phyloP scores from a whole-genome alignment of 2,888 invertebrate genomes.

The Cactoblastis cactorum region DNA sequence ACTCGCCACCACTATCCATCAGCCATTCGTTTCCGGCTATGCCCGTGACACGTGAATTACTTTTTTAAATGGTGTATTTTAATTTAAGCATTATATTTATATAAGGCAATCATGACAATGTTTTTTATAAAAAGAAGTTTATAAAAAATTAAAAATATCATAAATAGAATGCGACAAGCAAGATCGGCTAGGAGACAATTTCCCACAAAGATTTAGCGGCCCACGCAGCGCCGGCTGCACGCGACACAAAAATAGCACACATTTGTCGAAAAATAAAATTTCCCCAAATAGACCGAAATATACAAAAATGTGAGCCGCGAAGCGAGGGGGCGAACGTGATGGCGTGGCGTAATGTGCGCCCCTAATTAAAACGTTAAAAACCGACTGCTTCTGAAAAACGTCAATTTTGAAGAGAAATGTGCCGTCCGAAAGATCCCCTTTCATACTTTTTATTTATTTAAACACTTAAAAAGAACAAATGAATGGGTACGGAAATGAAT shows the following conservation, averaged over 20 bases:
- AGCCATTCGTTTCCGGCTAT: conserved; percentile 62
- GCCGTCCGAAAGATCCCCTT: conserved; percentile 70
- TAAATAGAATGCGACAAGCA: conserved; percentile 32
- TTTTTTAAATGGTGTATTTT: conserved; percentile 42
- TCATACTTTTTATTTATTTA: conserved; percentile 72
- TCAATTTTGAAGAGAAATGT: conserved; percentile 78
- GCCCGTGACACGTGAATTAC: conserved; percentile 54
- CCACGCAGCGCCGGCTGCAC: conserved; percentile 71
- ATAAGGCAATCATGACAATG: no score
- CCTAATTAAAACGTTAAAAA: conserved; percentile 80
- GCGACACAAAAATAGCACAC: conserved; percentile 74
- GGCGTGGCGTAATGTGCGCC: conserved; percentile 78
- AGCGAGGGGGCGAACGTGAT: conserved; percentile 76
- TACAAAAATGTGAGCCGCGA: conserved; percentile 75
- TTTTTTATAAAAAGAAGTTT: conserved; percentile 20
- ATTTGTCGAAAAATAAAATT: conserved; percentile 78
- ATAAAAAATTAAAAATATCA: conserved; percentile 28
- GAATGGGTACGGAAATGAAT: conserved; percentile 24
- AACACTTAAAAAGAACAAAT: conserved; percentile 49
- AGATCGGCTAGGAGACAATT: conserved; percentile 52
- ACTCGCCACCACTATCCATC: conserved; percentile 67
- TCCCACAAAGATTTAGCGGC: conserved; percentile 77
- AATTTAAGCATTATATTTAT: no score
- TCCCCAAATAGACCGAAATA: conserved; percentile 79
- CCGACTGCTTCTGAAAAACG: conserved; percentile 76